Conservation (phyloP, 2,888 invertebrate species). For the Eupithecia vulgata region DNA sequence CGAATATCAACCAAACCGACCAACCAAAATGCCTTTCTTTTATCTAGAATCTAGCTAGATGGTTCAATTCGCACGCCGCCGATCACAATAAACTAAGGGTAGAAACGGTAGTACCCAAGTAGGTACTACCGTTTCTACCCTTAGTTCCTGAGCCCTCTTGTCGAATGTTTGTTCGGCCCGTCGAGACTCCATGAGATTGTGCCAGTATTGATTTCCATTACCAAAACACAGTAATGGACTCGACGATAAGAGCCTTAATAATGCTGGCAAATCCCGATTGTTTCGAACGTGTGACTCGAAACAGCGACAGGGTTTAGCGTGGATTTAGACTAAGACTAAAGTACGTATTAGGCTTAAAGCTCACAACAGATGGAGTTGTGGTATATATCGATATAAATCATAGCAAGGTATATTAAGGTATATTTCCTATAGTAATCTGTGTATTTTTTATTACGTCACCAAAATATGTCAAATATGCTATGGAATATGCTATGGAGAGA, state of each 20-base stretch:
- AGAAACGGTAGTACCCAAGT: not conserved
- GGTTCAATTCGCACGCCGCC: not conserved
- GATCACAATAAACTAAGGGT: not conserved
- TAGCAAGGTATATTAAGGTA: too few species aligned
- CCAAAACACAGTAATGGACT: conserved; percentile 65
- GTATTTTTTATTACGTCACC: too few species aligned
- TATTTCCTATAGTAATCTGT: too few species aligned
- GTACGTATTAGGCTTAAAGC: not conserved
- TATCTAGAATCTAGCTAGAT: not conserved
- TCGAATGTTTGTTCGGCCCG: conserved; percentile 54
- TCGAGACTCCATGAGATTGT: conserved; percentile 60
- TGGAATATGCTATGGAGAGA: too few species aligned
- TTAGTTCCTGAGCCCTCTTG: conserved; percentile 18
- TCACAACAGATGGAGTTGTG: too few species aligned
- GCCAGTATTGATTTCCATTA: conserved; percentile 70
- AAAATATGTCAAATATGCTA: too few species aligned
- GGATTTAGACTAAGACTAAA: not conserved
- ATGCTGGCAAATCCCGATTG: conserved; percentile 46
- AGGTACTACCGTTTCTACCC: too few species aligned
- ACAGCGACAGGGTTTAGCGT: not conserved
- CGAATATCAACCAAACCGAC: not conserved
- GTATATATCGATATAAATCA: too few species aligned
- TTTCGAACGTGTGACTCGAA: conserved; percentile 29
- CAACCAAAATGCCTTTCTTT: not conserved
- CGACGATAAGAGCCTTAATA: conserved; percentile 56